Conservation (phyloP, 2,797 vertebrate species). For the Chromobotia macracanthus region DNA sequence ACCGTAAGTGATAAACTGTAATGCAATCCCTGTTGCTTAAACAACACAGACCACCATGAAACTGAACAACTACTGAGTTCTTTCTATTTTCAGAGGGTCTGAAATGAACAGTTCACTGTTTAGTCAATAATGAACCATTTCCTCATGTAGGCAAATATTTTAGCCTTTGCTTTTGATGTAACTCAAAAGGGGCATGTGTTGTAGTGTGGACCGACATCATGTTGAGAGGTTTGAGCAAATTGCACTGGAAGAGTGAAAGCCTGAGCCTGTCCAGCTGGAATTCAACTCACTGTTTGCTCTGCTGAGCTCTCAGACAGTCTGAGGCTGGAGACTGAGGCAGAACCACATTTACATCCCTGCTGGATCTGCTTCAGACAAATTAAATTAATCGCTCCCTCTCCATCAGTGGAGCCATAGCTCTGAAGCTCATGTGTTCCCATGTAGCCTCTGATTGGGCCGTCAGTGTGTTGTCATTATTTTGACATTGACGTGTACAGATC, state of each 20-base stretch:
- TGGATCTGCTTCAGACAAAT: too few relatives aligned
- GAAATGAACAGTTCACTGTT: too few relatives aligned
- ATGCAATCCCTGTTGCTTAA: not conserved
- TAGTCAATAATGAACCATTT: too few relatives aligned
- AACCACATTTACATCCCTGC: slow-evolving; percentile 21
- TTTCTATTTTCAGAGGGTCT: not conserved
- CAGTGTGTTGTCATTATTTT: not conserved
- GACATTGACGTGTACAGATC: not conserved
- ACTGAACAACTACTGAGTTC: too few relatives aligned
- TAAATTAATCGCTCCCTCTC: too few relatives aligned
- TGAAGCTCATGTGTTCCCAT: not conserved
- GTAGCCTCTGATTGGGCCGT: not conserved
- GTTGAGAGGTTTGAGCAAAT: not conserved
- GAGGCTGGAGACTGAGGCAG: not conserved
- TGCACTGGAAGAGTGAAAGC: not conserved
- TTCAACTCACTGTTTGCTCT: not conserved
- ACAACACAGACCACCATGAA: not conserved
- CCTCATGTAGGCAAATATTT: not conserved
- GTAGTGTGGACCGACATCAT: not conserved
- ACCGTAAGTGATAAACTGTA: slow-evolving; percentile 31
- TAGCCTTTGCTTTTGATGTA: not conserved
- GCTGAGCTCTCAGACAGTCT: not conserved
- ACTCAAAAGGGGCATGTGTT: not conserved
- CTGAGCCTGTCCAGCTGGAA: not conserved
- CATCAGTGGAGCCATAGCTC: not conserved